Conservation (phyloP, 2,888 invertebrate species). For the Heteromyza rotundicornis region DNA sequence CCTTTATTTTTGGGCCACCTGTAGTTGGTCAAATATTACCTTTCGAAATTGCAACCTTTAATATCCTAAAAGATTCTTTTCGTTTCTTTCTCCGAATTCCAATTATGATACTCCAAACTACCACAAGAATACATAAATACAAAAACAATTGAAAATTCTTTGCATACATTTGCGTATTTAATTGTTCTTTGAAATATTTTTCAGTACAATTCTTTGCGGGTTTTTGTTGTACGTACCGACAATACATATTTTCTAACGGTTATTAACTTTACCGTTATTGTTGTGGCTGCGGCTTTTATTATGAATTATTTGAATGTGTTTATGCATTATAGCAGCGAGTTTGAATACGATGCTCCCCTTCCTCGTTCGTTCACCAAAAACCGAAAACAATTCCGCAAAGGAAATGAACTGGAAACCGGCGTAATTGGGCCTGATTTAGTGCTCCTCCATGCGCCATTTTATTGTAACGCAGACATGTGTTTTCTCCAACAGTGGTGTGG, state of each 20-base stretch:
- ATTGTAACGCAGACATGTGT: conserved; percentile 22
- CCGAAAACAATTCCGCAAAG: conserved; percentile 24
- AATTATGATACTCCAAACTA: no score
- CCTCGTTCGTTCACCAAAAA: conserved; percentile 3
- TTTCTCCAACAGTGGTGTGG: conserved; percentile 19
- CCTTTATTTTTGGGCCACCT: no score
- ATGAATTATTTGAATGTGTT: conserved; percentile 19
- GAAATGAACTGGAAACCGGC: conserved; percentile 35
- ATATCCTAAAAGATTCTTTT: no score
- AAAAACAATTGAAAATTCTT: no score
- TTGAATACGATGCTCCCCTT: background rate
- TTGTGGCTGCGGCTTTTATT: conserved; percentile 6
- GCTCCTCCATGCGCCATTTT: conserved; percentile 18
- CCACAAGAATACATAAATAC: no score
- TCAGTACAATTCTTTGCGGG: no score
- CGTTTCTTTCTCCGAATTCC: no score
- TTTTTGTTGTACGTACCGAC: no score
- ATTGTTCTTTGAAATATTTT: no score
- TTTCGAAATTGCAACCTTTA: no score
- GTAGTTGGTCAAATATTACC: no score
- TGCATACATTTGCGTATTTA: no score
- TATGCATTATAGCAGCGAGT: background rate
- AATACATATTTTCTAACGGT: conserved; percentile 19
- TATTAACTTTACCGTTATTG: conserved; percentile 24
- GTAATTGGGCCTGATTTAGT: conserved; percentile 37